A percentile compares a stretch with the other conserved stretches of the same genome.
Evolutionary conservation across 2,113 vertebrate genomes (phyloP).

Genomic region (Nothobranchius kuhntae): DNA sequence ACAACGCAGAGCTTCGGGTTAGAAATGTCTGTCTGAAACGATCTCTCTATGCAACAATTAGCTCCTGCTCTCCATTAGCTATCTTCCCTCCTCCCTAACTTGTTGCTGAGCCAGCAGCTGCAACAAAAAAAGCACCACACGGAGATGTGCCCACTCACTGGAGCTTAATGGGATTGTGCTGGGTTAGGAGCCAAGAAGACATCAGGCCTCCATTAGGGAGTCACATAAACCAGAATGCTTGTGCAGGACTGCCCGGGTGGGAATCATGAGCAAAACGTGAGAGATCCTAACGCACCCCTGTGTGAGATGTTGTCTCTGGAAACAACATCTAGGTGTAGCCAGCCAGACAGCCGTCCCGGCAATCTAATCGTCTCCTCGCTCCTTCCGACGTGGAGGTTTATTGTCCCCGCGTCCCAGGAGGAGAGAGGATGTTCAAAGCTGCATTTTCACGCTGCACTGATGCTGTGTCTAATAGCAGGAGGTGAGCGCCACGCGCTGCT

Average conservation of each 20-base stretch:
- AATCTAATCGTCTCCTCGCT: slow-evolving; percentile 40
- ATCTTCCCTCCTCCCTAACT: slow-evolving; percentile 31
- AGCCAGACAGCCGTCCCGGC: background rate
- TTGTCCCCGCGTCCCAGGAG: slow-evolving; percentile 4
- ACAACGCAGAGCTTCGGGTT: too few species aligned
- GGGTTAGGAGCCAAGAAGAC: slow-evolving; percentile 69
- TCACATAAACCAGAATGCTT: slow-evolving; percentile 52
- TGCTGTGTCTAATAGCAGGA: slow-evolving; percentile 74
- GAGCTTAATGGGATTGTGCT: slow-evolving; percentile 72
- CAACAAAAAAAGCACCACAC: slow-evolving; percentile 36
- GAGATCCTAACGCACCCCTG: background rate
- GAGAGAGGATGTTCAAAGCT: slow-evolving; percentile 41
- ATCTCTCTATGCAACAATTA: background rate
- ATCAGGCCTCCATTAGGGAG: slow-evolving; percentile 73
- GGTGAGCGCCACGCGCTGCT: slow-evolving; percentile 43
- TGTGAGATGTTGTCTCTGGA: slow-evolving; percentile 17
- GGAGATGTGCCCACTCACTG: slow-evolving; percentile 62
- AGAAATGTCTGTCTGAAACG: too few species aligned
- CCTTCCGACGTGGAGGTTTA: slow-evolving; percentile 14
- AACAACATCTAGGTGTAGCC: slow-evolving; percentile 58
- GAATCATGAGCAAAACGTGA: too few species aligned
- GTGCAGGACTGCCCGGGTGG: slow-evolving; percentile 4
- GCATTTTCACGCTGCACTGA: slow-evolving; percentile 59
- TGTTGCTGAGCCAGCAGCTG: slow-evolving; percentile 68
- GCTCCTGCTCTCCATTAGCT: slow-evolving; percentile 45